Percentiles rank a stretch among this genome's conserved stretches.
Conservation (phyloP, 2,113 vertebrate genomes). For the Ailuropoda melanoleuca region DNA sequence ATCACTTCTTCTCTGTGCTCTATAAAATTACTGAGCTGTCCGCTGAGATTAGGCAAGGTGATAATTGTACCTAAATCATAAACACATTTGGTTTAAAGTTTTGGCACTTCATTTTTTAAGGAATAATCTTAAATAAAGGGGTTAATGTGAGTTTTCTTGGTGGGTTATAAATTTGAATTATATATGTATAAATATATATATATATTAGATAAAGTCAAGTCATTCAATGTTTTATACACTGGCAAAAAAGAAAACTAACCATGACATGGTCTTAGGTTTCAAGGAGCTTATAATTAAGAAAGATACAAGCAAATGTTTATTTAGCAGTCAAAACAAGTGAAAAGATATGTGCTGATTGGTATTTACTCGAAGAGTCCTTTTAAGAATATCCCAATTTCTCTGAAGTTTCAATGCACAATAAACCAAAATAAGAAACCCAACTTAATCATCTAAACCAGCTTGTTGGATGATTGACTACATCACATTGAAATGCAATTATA, state of each 20-base stretch:
- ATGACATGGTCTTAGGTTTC: neutral
- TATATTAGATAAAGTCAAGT: constrained; percentile 3
- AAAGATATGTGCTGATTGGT: neutral
- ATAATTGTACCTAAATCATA: neutral
- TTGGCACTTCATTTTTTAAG: neutral
- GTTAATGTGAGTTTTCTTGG: neutral
- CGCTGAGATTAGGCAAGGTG: neutral
- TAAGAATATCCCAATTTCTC: neutral
- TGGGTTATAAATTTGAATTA: neutral
- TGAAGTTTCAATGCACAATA: neutral
- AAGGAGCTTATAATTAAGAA: neutral
- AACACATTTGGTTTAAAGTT: neutral
- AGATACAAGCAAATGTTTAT: neutral
- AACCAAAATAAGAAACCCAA: neutral
- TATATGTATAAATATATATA: neutral
- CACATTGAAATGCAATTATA: neutral
- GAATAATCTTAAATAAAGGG: neutral
- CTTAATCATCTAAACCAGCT: neutral
- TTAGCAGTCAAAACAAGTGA: neutral
- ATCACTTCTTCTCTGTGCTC: neutral
- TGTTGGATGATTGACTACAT: neutral
- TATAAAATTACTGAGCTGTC: neutral
- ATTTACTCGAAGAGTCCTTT: neutral
- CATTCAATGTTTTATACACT: neutral
- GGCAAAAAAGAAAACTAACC: constrained; percentile 41